These are phyloP conservation scores for Sebastes itinus DNA, from an alignment of 2,797 vertebrate genomes.

Conservation along the genomic window DNA sequence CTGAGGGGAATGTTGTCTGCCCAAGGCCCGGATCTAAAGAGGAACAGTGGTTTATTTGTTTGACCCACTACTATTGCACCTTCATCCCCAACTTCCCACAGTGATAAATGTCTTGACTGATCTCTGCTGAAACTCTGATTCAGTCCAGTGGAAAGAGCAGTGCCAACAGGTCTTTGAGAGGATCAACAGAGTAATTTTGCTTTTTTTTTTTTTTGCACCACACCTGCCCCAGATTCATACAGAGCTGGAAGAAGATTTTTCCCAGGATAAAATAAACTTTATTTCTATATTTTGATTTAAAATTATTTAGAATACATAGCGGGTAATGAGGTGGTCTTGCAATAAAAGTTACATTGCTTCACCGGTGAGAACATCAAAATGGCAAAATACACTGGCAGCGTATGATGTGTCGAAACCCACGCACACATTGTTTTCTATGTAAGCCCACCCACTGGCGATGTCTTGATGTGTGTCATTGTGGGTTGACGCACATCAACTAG, in stretches of 20 bases:
- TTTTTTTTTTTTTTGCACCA: background rate
- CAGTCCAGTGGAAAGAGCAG: constrained; percentile 19
- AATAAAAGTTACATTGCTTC: background rate
- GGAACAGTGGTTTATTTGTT: constrained; percentile 18
- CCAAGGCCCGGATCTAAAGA: constrained; percentile 6
- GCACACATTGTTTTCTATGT: background rate
- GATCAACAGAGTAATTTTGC: background rate
- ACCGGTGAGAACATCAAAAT: background rate
- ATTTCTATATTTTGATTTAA: background rate
- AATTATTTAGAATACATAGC: background rate
- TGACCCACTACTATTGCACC: background rate
- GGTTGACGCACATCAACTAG: background rate
- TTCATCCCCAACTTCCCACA: constrained; percentile 20
- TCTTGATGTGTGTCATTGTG: background rate
- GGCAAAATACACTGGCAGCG: background rate
- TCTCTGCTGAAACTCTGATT: constrained; percentile 24
- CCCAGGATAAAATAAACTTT: background rate
- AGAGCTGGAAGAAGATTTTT: background rate
- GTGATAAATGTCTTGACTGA: constrained; percentile 24
- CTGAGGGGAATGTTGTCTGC: background rate
- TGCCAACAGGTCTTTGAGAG: constrained; percentile 15
- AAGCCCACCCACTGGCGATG: background rate
- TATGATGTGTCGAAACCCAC: background rate
- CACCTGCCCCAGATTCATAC: background rate
- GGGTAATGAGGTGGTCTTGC: background rate